These are phyloP conservation scores for Ctenosaura bakeri DNA, from an alignment of 2,797 vertebrate species.

Conservation along the genomic window DNA sequence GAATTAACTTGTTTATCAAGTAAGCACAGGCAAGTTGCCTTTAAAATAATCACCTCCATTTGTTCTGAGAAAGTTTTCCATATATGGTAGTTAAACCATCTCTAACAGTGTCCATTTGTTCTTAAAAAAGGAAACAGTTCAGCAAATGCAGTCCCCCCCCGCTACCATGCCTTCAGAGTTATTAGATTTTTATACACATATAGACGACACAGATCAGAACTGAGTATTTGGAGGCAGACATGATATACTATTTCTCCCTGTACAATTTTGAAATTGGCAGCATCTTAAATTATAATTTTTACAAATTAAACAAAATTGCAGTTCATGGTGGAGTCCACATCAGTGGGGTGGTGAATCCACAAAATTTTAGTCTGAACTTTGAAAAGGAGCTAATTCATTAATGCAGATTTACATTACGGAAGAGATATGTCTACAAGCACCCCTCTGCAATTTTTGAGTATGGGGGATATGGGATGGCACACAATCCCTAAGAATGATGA, in stretches of 20 bases:
- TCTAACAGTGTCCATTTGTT: constrained; percentile 18
- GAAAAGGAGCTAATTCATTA: too few relatives aligned
- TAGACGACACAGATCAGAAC: not conserved
- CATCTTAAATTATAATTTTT: not conserved
- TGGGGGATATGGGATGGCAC: not conserved
- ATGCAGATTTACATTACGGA: not conserved
- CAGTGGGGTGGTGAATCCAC: too few relatives aligned
- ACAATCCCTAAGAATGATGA: not conserved
- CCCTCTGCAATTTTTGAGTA: not conserved
- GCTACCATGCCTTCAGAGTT: not conserved
- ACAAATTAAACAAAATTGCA: not conserved
- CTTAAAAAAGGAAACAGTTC: not conserved
- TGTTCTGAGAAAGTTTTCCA: constrained; percentile 31
- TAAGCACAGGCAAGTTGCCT: constrained; percentile 47
- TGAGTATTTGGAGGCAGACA: not conserved
- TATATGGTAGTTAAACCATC: constrained; percentile 41
- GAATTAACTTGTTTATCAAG: constrained; percentile 47
- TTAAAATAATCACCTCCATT: constrained; percentile 41
- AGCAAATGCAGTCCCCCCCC: not conserved
- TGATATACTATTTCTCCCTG: not conserved
- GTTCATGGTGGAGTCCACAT: not conserved
- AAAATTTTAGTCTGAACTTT: too few relatives aligned
- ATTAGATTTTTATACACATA: not conserved
- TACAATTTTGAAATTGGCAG: not conserved
- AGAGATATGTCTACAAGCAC: not conserved